A percentile compares a stretch with the other conserved stretches of the same genome.
phyloP scores from a whole-genome alignment of 2,888 invertebrate species.

The Lordiphosa andalusiaca region DNA sequence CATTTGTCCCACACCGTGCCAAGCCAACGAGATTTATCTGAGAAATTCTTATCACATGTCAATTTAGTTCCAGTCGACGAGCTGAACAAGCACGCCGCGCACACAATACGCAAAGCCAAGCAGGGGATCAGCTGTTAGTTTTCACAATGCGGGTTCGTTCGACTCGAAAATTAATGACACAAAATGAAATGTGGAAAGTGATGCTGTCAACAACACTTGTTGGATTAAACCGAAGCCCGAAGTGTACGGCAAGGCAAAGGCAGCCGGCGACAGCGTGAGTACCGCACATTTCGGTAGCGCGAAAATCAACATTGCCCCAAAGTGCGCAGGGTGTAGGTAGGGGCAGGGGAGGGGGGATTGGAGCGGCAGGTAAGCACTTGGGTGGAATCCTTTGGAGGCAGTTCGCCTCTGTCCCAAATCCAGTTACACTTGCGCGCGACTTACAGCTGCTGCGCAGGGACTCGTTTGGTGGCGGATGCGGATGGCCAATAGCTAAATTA shows the following conservation, averaged over 20 bases:
- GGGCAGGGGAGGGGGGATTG: too few species aligned
- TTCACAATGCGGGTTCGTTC: constrained; percentile 60
- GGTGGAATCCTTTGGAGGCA: too few species aligned
- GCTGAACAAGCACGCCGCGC: constrained; percentile 37
- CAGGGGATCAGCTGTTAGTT: constrained; percentile 66
- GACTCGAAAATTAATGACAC: constrained; percentile 66
- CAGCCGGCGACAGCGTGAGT: neutral
- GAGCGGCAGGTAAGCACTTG: too few species aligned
- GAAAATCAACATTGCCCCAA: too few species aligned
- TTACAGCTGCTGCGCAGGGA: too few species aligned
- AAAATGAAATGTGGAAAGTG: constrained; percentile 66
- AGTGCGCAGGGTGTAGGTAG: too few species aligned
- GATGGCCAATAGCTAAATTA: too few species aligned
- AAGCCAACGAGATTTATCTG: constrained; percentile 45
- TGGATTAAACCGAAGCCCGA: constrained; percentile 33
- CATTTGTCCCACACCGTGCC: constrained; percentile 10
- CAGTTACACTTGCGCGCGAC: too few species aligned
- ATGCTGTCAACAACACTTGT: constrained; percentile 73
- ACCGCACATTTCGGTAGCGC: neutral
- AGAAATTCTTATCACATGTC: constrained; percentile 65
- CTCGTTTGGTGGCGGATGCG: too few species aligned
- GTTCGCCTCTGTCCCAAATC: too few species aligned
- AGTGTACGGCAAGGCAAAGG: neutral
- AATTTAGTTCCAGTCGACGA: constrained; percentile 65
- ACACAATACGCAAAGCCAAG: constrained; percentile 41